Conservation (phyloP, 2,888 invertebrate species). For the Leucozona laternaria region DNA sequence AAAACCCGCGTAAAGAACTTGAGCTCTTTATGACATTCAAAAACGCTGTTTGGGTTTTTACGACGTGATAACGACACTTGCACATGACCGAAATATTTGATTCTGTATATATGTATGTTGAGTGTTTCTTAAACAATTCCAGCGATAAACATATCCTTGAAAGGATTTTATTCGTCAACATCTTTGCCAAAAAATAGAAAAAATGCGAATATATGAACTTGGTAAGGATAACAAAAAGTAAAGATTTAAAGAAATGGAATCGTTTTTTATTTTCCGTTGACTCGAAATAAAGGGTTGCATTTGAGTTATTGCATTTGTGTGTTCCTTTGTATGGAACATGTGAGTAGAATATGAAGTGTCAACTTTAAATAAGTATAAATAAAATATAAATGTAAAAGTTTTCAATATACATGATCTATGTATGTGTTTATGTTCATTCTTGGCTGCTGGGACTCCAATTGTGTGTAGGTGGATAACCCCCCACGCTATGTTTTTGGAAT, state of each 20-base stretch:
- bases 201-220: constrained; percentile 26
- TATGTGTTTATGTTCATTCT: neutral
- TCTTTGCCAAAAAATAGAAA: constrained; percentile 47
- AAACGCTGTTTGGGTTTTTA: constrained; percentile 60
- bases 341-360: constrained; percentile 32
- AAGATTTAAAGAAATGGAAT: constrained; percentile 12
- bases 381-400: neutral
- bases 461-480: neutral
- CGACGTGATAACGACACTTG: constrained; percentile 70
- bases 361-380: constrained; percentile 46
- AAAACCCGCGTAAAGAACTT: constrained; percentile 58
- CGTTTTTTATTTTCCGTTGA: neutral
- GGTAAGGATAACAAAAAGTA: neutral
- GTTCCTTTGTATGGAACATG: constrained; percentile 32
- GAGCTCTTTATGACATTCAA: constrained; percentile 67
- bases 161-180: constrained; percentile 64
- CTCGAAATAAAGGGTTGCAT: constrained; percentile 43
- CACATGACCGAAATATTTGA: constrained; percentile 62
- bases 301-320: constrained; percentile 55
- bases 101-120: constrained; percentile 47
- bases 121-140: constrained; percentile 64
- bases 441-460: neutral
- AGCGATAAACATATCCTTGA: constrained; percentile 70
- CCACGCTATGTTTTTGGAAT: neutral
- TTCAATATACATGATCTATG: neutral